A percentile compares a stretch with the other conserved stretches of the same genome.
phyloP scores from a whole-genome alignment of 1,140 invertebrate genomes.

The Brachionus asplanchnoidis region DNA sequence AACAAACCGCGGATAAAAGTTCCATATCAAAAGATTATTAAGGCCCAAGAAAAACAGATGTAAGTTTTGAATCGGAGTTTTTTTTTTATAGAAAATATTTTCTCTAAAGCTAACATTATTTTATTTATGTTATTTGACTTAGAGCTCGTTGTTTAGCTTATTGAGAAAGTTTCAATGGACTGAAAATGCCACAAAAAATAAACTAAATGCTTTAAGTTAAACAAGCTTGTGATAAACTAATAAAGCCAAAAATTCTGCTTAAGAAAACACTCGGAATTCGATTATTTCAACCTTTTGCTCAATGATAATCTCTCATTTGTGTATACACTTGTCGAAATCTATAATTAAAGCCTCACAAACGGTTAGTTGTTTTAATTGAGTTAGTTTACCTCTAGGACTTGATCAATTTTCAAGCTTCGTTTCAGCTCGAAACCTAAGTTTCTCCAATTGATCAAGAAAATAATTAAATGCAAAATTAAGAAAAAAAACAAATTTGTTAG shows the following conservation, averaged over 20 bases:
- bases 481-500: background rate
- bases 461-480: constrained; percentile 24
- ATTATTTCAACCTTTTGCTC: constrained; percentile 10
- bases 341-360: background rate
- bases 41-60: background rate
- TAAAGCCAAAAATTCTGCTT: background rate
- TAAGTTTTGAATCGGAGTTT: background rate
- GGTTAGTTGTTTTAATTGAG: background rate
- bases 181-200: constrained; percentile 13
- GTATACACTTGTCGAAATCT: constrained; percentile 9
- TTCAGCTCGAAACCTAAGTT: background rate
- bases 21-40: background rate
- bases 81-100: background rate
- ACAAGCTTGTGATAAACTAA: constrained; percentile 8
- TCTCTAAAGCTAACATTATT: background rate
- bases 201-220: background rate
- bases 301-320: background rate
- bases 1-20: background rate
- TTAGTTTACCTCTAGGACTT: constrained; percentile 16
- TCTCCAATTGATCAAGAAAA: constrained; percentile 29
- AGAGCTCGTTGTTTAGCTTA: background rate
- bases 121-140: background rate
- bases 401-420: background rate
- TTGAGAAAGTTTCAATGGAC: constrained; percentile 11
- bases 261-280: background rate